Base-by-base conservation (phyloP, 1,140 invertebrate genomes). In the Cotesia chilonis region DNA sequence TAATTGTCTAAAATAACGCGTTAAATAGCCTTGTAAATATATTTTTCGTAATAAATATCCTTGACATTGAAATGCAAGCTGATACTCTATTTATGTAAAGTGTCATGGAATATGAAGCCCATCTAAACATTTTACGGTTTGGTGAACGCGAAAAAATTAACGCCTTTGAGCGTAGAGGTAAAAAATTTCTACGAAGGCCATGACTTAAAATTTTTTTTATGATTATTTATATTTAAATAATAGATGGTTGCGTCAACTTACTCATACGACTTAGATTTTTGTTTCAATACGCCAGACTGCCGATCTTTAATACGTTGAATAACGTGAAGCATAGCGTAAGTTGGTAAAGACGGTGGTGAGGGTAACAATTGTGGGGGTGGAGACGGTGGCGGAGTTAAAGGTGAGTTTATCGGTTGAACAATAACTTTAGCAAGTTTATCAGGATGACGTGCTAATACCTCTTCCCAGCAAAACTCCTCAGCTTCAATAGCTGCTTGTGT, bases 241-340 rank as follows among this genome's bases (percentile, higher is more conserved):
- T 10, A 47, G 10, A 41, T 41, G 5, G 10, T 47, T 47, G 41
- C 41, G 10, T 65, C 4, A 72, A 80, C 71, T 82, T 76, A 87
- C 85, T 86, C 84, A 10, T 69, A 61, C 35, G 79, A 80, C 80
- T 81, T 85, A 66, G 70, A 20, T 71, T 77, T 80, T 20, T 81
- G 78, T 67, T 75, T 83, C 17, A 76, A 73, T 37, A 76, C 59
- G 47, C 80, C 76, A n/a, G 79, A 77, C 73, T 82, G 81, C 72
- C 75, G 80, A 14, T 87, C 82, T 68, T 85, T 88, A 76, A 86
- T 88, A 70, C 74, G 84, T 65, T 85, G 81, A 72, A 88, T 77
- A 35, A 89, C 81, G n/a, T 83, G 77, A 6, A 89, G 74, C 88
- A 89, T 89, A 0, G 88, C 88, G 35, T 88, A 88, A 3, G 88